These are phyloP conservation scores for Muricea muricata DNA, from an alignment of 92 coral and sea anemone genomes.

Conservation along the genomic window DNA sequence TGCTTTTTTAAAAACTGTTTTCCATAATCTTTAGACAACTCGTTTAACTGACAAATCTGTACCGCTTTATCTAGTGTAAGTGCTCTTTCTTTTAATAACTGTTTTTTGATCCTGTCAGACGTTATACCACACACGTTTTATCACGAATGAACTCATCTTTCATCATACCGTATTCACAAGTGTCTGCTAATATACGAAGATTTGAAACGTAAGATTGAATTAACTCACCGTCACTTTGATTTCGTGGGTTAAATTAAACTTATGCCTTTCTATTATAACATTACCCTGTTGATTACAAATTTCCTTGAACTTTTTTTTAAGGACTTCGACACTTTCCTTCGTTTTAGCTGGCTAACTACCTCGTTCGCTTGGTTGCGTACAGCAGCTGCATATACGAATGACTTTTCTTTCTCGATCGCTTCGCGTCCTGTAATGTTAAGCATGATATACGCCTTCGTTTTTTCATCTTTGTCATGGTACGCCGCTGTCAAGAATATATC, in stretches of 20 bases:
- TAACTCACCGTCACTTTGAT: slow-evolving; percentile 11
- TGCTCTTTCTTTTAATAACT: slow-evolving; percentile 36
- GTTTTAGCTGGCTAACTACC: slow-evolving; percentile 25
- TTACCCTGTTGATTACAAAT: slow-evolving; percentile 53
- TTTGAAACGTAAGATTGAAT: slow-evolving; percentile 46
- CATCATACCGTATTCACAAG: slow-evolving; percentile 47
- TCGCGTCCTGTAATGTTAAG: slow-evolving; percentile 44
- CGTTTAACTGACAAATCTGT: slow-evolving; percentile 40
- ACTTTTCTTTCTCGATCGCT: slow-evolving; percentile 27
- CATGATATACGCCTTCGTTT: slow-evolving; percentile 51
- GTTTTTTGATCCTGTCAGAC: slow-evolving; percentile 36
- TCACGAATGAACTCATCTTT: slow-evolving; percentile 50
- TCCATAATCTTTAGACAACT: background rate
- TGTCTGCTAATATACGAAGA: slow-evolving; percentile 32
- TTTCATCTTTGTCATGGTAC: slow-evolving; percentile 43
- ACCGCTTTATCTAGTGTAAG: slow-evolving; percentile 50
- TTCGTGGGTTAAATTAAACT: slow-evolving; percentile 26
- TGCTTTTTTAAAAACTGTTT: slow-evolving; percentile 29
- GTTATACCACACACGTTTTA: slow-evolving; percentile 43
- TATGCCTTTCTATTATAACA: slow-evolving; percentile 49
- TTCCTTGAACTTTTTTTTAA: slow-evolving; percentile 43
- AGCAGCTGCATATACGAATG: slow-evolving; percentile 49
- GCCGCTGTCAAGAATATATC: slow-evolving; percentile 52
- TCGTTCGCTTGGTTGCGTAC: slow-evolving; percentile 7
- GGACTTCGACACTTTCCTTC: slow-evolving; percentile 31